Percentiles rank a stretch among this genome's conserved stretches.
These are phyloP conservation scores for Thripadectes ignobilis DNA, from an alignment of 2,797 vertebrate genomes.

Conservation along the genomic window DNA sequence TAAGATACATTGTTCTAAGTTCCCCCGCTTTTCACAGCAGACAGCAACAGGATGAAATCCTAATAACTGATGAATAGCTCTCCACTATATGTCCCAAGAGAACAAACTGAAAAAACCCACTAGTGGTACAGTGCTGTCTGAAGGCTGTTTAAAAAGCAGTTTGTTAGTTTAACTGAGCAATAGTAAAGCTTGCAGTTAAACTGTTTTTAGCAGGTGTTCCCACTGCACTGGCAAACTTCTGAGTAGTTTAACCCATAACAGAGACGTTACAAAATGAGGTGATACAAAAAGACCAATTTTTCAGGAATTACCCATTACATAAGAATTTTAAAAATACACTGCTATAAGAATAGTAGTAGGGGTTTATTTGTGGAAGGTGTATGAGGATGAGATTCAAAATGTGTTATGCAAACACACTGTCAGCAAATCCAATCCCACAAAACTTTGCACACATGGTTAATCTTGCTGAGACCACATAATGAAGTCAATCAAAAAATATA, in stretches of 20 bases:
- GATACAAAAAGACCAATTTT: background rate
- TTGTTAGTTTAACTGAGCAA: slow-evolving; percentile 67
- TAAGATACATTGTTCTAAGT: background rate
- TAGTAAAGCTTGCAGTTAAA: slow-evolving; percentile 56
- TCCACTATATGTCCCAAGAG: slow-evolving; percentile 48
- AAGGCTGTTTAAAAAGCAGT: slow-evolving; percentile 60
- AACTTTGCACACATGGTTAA: background rate
- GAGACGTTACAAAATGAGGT: background rate
- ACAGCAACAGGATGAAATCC: slow-evolving; percentile 36
- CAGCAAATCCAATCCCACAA: background rate
- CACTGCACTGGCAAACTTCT: slow-evolving; percentile 18
- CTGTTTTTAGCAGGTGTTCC: slow-evolving; percentile 66
- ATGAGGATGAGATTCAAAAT: background rate
- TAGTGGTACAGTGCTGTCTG: slow-evolving; percentile 30
- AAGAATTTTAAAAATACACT: background rate
- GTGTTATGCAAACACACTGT: background rate
- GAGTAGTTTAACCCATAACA: slow-evolving; percentile 27
- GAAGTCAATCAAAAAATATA: background rate
- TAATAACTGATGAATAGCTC: slow-evolving; percentile 61
- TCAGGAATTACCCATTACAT: background rate
- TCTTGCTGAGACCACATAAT: background rate
- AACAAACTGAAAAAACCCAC: background rate
- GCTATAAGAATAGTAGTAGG: background rate
- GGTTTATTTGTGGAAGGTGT: background rate
- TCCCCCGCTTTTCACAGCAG: slow-evolving; percentile 1